phyloP scores from a whole-genome alignment of 2,113 vertebrate species.

The Jaculus jaculus region DNA sequence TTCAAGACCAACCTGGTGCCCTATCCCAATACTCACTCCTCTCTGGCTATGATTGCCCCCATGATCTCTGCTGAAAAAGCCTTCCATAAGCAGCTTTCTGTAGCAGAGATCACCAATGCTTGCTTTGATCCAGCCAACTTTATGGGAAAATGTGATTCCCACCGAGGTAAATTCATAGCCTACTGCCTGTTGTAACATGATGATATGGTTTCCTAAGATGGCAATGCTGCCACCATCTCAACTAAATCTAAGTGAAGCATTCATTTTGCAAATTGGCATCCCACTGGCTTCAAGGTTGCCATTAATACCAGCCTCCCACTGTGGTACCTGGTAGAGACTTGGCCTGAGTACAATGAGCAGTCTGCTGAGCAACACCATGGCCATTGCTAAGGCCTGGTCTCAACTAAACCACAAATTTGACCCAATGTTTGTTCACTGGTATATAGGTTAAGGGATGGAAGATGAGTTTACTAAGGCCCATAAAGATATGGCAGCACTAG shows the following conservation, averaged over 20 bases:
- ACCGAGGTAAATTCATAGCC: constrained; percentile 87
- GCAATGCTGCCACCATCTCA: constrained; percentile 83
- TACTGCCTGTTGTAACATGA: constrained; percentile 84
- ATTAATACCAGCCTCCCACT: constrained; percentile 92
- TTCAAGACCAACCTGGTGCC: constrained; percentile 90
- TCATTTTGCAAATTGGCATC: constrained; percentile 93
- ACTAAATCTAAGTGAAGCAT: constrained; percentile 93
- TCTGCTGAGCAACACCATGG: constrained; percentile 93
- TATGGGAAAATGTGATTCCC: constrained; percentile 87
- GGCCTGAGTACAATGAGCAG: constrained; percentile 90
- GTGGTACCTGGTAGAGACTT: constrained; percentile 90
- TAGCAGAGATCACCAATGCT: constrained; percentile 82
- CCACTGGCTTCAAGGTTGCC: constrained; percentile 92
- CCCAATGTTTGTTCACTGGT: constrained; percentile 93
- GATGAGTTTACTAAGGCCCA: constrained; percentile 92
- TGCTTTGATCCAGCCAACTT: constrained; percentile 85
- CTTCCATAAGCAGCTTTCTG: constrained; percentile 85
- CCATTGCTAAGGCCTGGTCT: constrained; percentile 92
- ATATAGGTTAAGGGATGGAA: constrained; percentile 92
- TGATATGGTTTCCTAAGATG: constrained; percentile 85
- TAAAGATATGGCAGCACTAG: constrained; percentile 91
- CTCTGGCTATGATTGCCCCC: constrained; percentile 80
- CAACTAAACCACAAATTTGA: constrained; percentile 92
- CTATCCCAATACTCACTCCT: constrained; percentile 87
- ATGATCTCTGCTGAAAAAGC: constrained; percentile 90